Percentiles rank a stretch among this genome's conserved stretches.
Conservation (phyloP, 2,888 invertebrate genomes). For the Caenorhabditis sinica region DNA sequence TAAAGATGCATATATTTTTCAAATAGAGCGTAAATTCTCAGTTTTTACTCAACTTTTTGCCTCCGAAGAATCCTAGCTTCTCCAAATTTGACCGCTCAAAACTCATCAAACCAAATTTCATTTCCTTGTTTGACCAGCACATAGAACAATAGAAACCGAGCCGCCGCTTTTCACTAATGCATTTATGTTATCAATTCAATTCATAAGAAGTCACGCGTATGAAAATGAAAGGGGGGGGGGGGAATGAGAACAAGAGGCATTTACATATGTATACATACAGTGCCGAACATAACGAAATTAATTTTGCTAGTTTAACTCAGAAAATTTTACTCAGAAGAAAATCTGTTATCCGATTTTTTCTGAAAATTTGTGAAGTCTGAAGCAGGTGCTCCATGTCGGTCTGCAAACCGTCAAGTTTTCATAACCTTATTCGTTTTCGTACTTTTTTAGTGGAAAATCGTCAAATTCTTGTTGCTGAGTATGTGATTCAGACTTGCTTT, state of each 20-base stretch:
- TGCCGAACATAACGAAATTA: no score
- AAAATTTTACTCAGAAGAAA: no score
- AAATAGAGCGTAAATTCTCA: no score
- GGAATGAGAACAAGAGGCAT: not conserved
- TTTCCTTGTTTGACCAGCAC: conserved; percentile 31
- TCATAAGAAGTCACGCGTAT: conserved; percentile 22
- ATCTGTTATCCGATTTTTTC: no score
- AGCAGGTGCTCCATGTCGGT: no score
- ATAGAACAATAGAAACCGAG: not conserved
- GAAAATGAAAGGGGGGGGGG: not conserved
- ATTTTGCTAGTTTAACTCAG: no score
- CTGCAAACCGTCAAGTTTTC: no score
- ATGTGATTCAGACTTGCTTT: no score
- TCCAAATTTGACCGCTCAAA: conserved; percentile 16
- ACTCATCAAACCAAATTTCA: not conserved
- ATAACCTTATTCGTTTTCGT: no score
- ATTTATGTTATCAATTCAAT: conserved; percentile 28
- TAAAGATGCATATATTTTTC: not conserved
- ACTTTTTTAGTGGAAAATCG: no score
- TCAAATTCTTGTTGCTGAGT: no score
- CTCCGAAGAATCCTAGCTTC: not conserved
- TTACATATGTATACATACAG: conserved; percentile 1
- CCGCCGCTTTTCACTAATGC: not conserved
- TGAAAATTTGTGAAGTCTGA: no score
- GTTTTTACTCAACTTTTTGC: not conserved